These are phyloP conservation scores for Drosophila gaucha DNA, from an alignment of 2,888 invertebrate genomes.

Conservation along the genomic window DNA sequence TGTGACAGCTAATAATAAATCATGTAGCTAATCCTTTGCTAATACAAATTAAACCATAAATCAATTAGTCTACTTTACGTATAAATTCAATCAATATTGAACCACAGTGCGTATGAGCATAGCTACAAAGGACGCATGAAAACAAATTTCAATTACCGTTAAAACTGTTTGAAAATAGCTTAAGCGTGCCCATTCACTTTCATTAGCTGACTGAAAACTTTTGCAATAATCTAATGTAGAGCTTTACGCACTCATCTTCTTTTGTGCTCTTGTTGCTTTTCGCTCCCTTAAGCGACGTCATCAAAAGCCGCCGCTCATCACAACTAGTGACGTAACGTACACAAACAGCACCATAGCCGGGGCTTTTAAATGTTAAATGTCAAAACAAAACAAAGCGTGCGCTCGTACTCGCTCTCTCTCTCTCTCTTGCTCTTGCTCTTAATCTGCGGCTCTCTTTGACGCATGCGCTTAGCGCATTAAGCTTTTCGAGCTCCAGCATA, in stretches of 20 bases:
- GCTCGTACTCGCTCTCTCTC: not conserved
- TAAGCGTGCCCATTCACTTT: constrained; percentile 34
- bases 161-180: constrained; percentile 23
- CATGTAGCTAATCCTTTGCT: not conserved
- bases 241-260: constrained; percentile 14
- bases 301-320: constrained; percentile 14
- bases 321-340: constrained; percentile 46
- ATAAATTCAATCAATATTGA: not conserved
- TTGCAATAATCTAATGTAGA: constrained; percentile 22
- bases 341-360: constrained; percentile 9
- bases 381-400: constrained; percentile 52
- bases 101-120: not conserved
- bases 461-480: constrained; percentile 57
- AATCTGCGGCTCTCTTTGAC: constrained; percentile 19
- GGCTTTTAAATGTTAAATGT: constrained; percentile 40
- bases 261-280: not conserved
- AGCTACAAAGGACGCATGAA: not conserved
- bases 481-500: constrained; percentile 53
- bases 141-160: constrained; percentile 29
- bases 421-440: not conserved
- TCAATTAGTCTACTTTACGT: not conserved
- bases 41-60: not conserved
- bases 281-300: constrained; percentile 40
- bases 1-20: not conserved
- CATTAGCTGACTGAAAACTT: constrained; percentile 39